Evolutionary conservation across 2,888 invertebrate genomes (phyloP).

Genomic region (Drosophila longiperda): DNA sequence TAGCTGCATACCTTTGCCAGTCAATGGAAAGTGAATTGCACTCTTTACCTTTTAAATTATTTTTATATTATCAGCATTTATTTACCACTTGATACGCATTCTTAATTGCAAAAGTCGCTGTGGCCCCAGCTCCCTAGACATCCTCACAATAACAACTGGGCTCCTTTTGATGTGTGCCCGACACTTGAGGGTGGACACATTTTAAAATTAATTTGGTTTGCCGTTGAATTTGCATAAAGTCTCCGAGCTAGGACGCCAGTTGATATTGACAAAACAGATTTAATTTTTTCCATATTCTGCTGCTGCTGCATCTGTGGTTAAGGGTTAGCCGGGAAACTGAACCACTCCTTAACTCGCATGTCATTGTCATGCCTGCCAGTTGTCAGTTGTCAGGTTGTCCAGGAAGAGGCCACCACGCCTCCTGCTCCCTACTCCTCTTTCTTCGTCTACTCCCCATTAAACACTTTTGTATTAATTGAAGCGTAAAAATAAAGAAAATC

Average conservation of each 20-base stretch:
- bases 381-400: conserved; percentile 66
- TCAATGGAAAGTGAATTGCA: conserved; percentile 19
- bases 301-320: conserved; percentile 26
- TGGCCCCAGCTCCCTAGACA: conserved; percentile 5
- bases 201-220: conserved; percentile 70
- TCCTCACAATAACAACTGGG: not conserved
- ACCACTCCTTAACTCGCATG: conserved; percentile 47
- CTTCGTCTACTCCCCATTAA: conserved; percentile 52
- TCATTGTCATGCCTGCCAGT: conserved; percentile 62
- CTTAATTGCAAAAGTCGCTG: conserved; percentile 51
- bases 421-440: conserved; percentile 10
- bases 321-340: conserved; percentile 45
- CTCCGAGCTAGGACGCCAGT: conserved; percentile 37
- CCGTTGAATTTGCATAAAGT: conserved; percentile 70
- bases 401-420: conserved; percentile 32
- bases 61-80: conserved; percentile 37
- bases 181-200: conserved; percentile 76
- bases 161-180: conserved; percentile 59
- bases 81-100: conserved; percentile 60
- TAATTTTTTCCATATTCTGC: conserved; percentile 14
- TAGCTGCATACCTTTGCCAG: not conserved
- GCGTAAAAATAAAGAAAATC: conserved; percentile 78
- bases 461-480: conserved; percentile 81
- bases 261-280: conserved; percentile 61
- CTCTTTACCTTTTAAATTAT: conserved; percentile 10